Conservation (phyloP, 64 coral and sea anemone genomes). For the Dendrophyllia cribrosa region DNA sequence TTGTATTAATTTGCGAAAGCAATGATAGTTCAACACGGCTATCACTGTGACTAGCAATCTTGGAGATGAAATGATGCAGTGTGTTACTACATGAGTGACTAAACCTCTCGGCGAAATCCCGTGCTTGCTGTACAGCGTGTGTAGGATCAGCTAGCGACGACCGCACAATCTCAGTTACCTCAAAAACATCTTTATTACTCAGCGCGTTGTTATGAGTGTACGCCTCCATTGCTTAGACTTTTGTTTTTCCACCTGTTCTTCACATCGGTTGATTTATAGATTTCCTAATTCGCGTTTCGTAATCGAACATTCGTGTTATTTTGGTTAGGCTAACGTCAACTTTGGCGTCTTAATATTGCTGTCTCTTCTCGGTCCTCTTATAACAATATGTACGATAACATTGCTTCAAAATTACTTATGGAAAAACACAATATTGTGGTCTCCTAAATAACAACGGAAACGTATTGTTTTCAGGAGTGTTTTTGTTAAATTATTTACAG, state of each 20-base stretch:
- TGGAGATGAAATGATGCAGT: slow-evolving; percentile 17
- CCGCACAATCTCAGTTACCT: neutral
- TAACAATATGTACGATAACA: slow-evolving; percentile 12
- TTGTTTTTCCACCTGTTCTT: neutral
- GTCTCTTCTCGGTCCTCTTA: neutral
- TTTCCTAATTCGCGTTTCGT: neutral
- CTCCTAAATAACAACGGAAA: neutral
- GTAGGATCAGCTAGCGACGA: neutral
- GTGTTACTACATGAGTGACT: neutral
- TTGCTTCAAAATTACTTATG: neutral
- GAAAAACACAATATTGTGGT: neutral
- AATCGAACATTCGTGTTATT: neutral
- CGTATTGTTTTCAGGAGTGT: neutral
- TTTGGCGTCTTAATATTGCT: slow-evolving; percentile 1
- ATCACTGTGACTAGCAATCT: neutral
- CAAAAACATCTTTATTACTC: slow-evolving; percentile 10
- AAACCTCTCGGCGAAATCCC: neutral
- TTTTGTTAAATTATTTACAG: slow-evolving; percentile 33
- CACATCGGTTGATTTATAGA: neutral
- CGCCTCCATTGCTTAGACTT: neutral
- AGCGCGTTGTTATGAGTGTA: neutral
- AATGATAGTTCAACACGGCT: neutral
- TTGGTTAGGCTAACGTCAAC: neutral
- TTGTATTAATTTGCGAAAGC: neutral
- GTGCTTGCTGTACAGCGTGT: neutral